phyloP scores from a whole-genome alignment of 1,140 invertebrate species.

The Tetramorium simillimum region DNA sequence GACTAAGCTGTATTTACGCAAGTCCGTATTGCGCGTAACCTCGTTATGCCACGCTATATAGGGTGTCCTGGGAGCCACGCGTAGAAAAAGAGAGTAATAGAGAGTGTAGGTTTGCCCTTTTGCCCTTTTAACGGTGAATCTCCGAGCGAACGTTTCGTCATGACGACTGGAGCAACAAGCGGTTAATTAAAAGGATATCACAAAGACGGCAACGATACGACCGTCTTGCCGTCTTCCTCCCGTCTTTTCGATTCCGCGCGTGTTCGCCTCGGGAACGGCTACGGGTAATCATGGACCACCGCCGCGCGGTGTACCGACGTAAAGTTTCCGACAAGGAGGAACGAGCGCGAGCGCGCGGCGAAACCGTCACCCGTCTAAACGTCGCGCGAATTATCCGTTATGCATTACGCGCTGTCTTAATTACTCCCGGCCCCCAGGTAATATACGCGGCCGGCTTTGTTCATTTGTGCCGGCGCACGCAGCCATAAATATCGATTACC shows the following conservation, averaged over 20 bases:
- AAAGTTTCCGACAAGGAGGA: slow-evolving; percentile 3
- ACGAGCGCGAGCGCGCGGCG: not conserved
- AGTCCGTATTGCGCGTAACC: slow-evolving; percentile 54
- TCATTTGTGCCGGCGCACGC: slow-evolving; percentile 59
- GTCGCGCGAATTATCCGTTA: slow-evolving; percentile 54
- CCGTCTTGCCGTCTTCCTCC: not conserved
- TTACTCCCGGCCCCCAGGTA: slow-evolving; percentile 30
- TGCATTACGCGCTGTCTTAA: slow-evolving; percentile 51
- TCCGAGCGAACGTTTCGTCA: not conserved
- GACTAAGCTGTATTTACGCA: slow-evolving; percentile 59
- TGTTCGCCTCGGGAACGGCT: not conserved
- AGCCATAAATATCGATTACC: slow-evolving; percentile 59
- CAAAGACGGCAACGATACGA: not conserved
- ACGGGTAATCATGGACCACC: not conserved
- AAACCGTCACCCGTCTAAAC: slow-evolving; percentile 26
- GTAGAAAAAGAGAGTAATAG: not conserved
- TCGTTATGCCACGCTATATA: slow-evolving; percentile 38
- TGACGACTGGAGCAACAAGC: not conserved
- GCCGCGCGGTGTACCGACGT: not conserved
- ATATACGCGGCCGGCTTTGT: slow-evolving; percentile 60
- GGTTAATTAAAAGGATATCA: not conserved
- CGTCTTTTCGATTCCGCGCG: not conserved
- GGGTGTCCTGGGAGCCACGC: not conserved
- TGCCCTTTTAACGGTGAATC: not conserved
- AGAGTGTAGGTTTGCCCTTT: too few relatives aligned